Evolutionary conservation across 2,888 invertebrate species (phyloP), one percentile per base, ranked within the genome.

Genomic region (Hirtodrosophila confusa): DNA sequence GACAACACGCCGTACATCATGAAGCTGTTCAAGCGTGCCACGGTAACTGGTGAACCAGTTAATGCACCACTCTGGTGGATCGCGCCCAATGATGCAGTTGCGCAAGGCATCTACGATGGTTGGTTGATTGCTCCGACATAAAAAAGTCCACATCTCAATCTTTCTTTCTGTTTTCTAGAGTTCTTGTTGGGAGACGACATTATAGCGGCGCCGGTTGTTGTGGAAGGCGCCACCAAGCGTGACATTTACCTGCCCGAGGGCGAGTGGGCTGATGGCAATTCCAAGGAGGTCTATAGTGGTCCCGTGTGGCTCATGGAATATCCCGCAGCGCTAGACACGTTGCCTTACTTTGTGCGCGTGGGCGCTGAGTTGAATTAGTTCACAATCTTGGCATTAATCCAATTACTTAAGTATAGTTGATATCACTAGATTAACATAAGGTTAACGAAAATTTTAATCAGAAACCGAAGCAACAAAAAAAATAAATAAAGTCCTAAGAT

Each of bases 1-100:
- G 85, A 92, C 8, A 94, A 94, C 76, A 92, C 94, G 0, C 93
- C 93, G 1, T 91, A 93, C 37, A 94, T 97, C 58, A 92, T 93
- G 72, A 90, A 92, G 3, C 94, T 94, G 0, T 95, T 95, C 93
- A 86, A 93, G 49, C 91, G 93, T 4, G 93, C 94, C 0, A 93
- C 94, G 0, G 74, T 82, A 2, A 92, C 93, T 1, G 96, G 96
- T 0, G 92, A 93, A 2, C 97, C 96, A 0, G 94, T 96, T 9
- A 96, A 96, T 91, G 93, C 95, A 3, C 97, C 97, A 0, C 93
- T 97, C 36, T 97, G 97, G 97, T 97, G 97, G 97, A 88, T 95
- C 0, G 95, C 94, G 77, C 96, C 97, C 0, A 90, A 88, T 0
- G 95, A 97, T 83, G 83, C 89, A 24, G 92, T 92, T 12, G 95